Evolutionary conservation across 2,888 invertebrate species (phyloP).

Genomic region (Tetranychus piercei): DNA sequence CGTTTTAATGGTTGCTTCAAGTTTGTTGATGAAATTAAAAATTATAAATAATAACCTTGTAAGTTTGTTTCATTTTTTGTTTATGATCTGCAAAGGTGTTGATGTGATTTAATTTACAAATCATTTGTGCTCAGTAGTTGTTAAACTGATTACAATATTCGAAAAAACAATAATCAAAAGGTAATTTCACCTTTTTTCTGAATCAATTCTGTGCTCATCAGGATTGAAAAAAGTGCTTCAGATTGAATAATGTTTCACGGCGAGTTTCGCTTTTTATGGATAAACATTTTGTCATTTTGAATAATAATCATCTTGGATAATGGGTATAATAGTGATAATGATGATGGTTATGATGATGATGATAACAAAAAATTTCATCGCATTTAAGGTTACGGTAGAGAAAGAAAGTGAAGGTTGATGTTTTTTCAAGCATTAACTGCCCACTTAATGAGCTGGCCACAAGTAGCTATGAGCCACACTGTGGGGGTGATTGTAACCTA

Average conservation of each 20-base stretch:
- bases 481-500: too few relatives aligned
- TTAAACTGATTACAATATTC: background rate
- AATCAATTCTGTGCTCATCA: too few relatives aligned
- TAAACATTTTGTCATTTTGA: background rate
- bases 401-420: background rate
- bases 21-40: background rate
- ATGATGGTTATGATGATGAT: too few relatives aligned
- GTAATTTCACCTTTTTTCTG: background rate
- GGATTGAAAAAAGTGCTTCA: too few relatives aligned
- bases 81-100: background rate
- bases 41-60: background rate
- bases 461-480: background rate
- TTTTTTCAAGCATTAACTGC: background rate
- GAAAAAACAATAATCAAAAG: background rate
- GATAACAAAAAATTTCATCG: too few relatives aligned
- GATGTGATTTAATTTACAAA: background rate
- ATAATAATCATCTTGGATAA: background rate
- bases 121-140: background rate
- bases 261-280: background rate
- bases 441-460: background rate
- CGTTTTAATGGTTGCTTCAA: background rate
- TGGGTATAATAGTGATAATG: too few relatives aligned
- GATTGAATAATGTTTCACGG: too few relatives aligned
- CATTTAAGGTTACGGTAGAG: too few relatives aligned
- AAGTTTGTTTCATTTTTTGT: background rate